phyloP scores from a whole-genome alignment of 2,888 invertebrate species.

The Amiota minor region DNA sequence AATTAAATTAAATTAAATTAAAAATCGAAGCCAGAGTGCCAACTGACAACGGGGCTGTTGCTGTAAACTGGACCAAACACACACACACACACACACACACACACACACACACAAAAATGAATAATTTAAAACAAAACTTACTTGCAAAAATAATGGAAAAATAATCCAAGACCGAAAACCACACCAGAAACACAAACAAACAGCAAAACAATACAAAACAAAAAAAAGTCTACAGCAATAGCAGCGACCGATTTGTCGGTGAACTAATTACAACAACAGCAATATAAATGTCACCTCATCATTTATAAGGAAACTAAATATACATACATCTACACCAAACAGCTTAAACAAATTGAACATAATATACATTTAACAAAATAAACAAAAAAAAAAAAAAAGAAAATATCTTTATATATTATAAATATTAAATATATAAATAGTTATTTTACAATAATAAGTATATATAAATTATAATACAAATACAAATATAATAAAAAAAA shows the following conservation, averaged over 20 bases:
- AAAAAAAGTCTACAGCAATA: background rate
- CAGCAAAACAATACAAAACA: background rate
- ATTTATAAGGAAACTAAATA: slow-evolving; percentile 1
- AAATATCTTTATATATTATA: no score
- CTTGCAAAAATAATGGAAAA: no score
- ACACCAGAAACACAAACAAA: background rate
- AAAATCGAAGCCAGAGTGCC: slow-evolving; percentile 13
- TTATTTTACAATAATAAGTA: background rate
- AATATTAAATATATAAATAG: no score
- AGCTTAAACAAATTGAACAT: slow-evolving; percentile 2
- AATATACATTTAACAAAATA: background rate
- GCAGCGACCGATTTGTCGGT: background rate
- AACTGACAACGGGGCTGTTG: slow-evolving; percentile 6
- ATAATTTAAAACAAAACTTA: no score
- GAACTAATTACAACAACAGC: slow-evolving; percentile 10
- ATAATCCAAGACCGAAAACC: background rate
- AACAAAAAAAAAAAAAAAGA: background rate
- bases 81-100: no score
- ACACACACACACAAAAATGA: no score
- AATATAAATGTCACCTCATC: slow-evolving; percentile 18
- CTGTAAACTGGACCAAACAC: slow-evolving; percentile 6
- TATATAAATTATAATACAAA: background rate
- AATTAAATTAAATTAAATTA: background rate
- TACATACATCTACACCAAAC: slow-evolving; percentile 10
- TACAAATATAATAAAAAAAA: background rate